A percentile compares a stretch with the other conserved stretches of the same genome.
Evolutionary conservation across 2,113 vertebrate species (phyloP).

Genomic region (Crotophaga sulcirostris): DNA sequence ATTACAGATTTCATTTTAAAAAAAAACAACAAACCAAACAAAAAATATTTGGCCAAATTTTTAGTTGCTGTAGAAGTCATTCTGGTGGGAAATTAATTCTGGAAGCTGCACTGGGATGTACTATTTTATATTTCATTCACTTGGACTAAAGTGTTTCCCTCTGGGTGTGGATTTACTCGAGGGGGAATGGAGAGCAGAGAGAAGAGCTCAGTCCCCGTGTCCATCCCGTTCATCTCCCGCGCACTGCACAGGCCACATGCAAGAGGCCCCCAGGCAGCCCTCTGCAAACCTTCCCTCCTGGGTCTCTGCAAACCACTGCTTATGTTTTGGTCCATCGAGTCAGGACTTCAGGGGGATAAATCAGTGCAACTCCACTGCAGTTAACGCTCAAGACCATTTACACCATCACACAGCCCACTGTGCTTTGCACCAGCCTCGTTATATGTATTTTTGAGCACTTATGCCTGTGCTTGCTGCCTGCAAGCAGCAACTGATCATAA

Average conservation of each 20-base stretch:
- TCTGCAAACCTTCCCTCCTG: neutral
- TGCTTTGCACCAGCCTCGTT: neutral
- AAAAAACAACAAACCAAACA: neutral
- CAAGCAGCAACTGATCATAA: neutral
- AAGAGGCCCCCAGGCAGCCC: neutral
- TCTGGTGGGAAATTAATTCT: neutral
- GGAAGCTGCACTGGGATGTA: neutral
- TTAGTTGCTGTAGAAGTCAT: neutral
- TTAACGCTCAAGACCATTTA: neutral
- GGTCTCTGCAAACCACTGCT: neutral
- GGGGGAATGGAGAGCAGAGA: neutral
- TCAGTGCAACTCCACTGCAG: neutral
- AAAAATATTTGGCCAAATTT: neutral
- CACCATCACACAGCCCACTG: neutral
- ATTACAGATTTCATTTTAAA: neutral
- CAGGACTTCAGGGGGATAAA: neutral
- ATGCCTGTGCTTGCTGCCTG: neutral
- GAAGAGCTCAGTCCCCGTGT: neutral
- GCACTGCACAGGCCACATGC: neutral
- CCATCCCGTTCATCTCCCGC: fast-evolving
- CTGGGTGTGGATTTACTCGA: neutral
- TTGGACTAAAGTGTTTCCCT: neutral
- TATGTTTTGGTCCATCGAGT: neutral
- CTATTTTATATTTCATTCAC: neutral
- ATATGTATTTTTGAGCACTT: neutral